Evolutionary conservation across 1,140 invertebrate genomes (phyloP), one percentile per base, ranked within the genome.

Genomic region (Drosophila azteca): DNA sequence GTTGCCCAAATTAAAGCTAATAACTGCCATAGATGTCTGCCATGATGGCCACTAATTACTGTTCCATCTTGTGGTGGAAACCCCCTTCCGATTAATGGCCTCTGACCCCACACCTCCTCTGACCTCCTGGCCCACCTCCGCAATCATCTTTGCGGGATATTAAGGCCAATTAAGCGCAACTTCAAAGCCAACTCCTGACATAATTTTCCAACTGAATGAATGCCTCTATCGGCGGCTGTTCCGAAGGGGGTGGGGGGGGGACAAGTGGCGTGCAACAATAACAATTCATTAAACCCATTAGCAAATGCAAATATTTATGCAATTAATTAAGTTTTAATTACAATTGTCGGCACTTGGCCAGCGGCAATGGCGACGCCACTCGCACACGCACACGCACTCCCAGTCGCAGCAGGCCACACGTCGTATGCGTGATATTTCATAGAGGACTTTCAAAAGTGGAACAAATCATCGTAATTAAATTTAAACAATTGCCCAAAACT

Each of bases 221-320:
- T 72, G 72, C 70, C 63, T 72, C 70, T 72, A 63, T 71, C 63
- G 67, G 59, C 35, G 52, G 60, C 45, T 51, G 64, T 45, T 41
- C 53, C 0, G 17, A 20, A 1, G 17, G 17, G 17, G 17, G 0
- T 46, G 6, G 6, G 29, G 6, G 29, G 29, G 43, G 59, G 44
- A 48, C 51, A 82, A 82, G 71, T 74, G 67, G 66, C 35, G 22
- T 35, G 44, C 52, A 78, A 71, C 79, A 83, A 83, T 79, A 79
- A 83, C 75, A 83, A 79, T 83, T 75, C 65, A 84, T 84, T 70
- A 79, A 72, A 79, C 53, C 69, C 62, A 84, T 84, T 83, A 84
- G 76, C 76, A 84, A 43, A 71, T 62, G 60, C 65, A 84, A 84
- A 83, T 83, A 83, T 83, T 83, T 84, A 66, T 48, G 50, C 53